Percentiles rank a stretch among this genome's conserved stretches.
These are phyloP conservation scores for Abramis brama DNA, from an alignment of 2,113 vertebrate species.

Conservation along the genomic window DNA sequence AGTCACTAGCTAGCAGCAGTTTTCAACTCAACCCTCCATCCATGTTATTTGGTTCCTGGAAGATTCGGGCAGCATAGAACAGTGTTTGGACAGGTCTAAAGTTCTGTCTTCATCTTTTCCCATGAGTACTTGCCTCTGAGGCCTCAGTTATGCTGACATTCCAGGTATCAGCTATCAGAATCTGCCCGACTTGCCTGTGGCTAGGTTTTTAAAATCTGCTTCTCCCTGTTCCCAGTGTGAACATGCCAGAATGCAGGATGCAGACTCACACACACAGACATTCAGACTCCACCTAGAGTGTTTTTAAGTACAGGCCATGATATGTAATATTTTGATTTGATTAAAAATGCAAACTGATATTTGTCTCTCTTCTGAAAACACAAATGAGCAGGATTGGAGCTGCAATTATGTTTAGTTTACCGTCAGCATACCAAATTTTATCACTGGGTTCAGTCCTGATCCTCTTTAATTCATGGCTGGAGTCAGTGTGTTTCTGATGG, in stretches of 20 bases:
- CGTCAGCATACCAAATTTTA: slow-evolving; percentile 66
- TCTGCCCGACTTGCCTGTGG: slow-evolving; percentile 66
- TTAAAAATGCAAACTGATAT: neutral
- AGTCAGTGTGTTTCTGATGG: slow-evolving; percentile 53
- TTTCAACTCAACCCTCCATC: neutral
- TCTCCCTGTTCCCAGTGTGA: slow-evolving; percentile 68
- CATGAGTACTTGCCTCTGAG: slow-evolving; percentile 63
- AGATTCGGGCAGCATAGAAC: neutral
- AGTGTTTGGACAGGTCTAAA: slow-evolving; percentile 39
- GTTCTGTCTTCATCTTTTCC: slow-evolving; percentile 64
- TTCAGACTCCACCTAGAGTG: neutral
- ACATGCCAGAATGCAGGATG: slow-evolving; percentile 62
- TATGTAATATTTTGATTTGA: neutral
- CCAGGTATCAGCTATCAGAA: slow-evolving; percentile 66
- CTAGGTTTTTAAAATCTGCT: slow-evolving; percentile 63
- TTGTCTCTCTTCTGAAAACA: slow-evolving; percentile 33
- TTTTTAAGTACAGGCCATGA: slow-evolving; percentile 28
- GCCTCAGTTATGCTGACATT: slow-evolving; percentile 68
- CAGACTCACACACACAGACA: neutral
- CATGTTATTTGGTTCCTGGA: neutral
- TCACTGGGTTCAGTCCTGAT: slow-evolving; percentile 61
- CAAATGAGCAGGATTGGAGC: neutral
- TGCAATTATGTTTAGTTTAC: slow-evolving; percentile 36
- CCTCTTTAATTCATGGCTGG: slow-evolving; percentile 63
- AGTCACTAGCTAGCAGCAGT: slow-evolving; percentile 8